Conservation (phyloP, 2,888 invertebrate species). For the Limnephilus marmoratus region DNA sequence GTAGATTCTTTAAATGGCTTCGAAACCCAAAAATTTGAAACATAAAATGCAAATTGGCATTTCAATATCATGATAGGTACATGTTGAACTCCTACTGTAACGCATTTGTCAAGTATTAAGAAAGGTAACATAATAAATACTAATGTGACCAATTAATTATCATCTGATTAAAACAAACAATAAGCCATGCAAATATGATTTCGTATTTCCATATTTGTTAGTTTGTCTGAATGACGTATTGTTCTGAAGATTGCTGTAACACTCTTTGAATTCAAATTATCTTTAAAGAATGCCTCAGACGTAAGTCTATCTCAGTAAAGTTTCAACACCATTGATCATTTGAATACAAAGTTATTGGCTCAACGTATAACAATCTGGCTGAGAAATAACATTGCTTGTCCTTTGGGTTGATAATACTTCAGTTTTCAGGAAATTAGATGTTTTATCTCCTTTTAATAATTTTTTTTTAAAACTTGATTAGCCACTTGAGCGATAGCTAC, state of each 20-base stretch:
- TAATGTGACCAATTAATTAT: background rate
- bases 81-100: background rate
- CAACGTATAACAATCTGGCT: background rate
- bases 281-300: background rate
- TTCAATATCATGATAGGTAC: background rate
- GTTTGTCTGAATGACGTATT: slow-evolving; percentile 17
- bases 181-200: slow-evolving; percentile 25
- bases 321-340: background rate
- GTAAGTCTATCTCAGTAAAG: slow-evolving; percentile 1
- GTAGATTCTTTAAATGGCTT: background rate
- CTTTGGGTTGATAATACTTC: background rate
- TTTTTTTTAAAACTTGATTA: no score
- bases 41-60: background rate
- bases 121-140: slow-evolving; percentile 2
- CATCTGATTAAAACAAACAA: slow-evolving; percentile 22
- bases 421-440: no score
- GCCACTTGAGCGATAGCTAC: no score
- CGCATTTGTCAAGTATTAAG: background rate
- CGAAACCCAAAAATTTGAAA: background rate
- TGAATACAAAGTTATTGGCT: background rate
- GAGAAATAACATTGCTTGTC: background rate
- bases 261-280: slow-evolving; percentile 20
- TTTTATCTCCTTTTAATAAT: no score
- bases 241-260: background rate
- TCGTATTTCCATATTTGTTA: slow-evolving; percentile 28